Conservation (phyloP, 1,140 invertebrate species). For the Tenebrio molitor region DNA sequence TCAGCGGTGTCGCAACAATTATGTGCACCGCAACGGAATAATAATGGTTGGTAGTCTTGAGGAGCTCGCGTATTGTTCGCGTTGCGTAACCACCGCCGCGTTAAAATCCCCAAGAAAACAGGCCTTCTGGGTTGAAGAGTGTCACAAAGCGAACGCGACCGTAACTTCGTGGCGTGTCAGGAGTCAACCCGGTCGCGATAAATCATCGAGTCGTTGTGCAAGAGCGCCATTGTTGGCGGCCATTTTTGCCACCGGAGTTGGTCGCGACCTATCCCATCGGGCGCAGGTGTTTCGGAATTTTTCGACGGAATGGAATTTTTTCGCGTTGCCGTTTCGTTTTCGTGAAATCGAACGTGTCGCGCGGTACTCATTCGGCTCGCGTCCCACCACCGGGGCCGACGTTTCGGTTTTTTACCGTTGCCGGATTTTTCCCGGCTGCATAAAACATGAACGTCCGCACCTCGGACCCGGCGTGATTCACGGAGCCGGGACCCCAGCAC, state of each 20-base stretch:
- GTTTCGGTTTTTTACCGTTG: not conserved
- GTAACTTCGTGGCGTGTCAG: not conserved
- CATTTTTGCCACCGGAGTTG: not conserved
- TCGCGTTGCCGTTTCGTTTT: no score
- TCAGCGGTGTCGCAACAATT: conserved; percentile 4
- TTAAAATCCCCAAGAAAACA: no score
- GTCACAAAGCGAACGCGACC: no score
- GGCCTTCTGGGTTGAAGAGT: no score
- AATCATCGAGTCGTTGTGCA: not conserved
- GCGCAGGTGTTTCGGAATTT: not conserved
- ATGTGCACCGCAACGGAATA: not conserved
- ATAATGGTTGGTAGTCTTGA: not conserved
- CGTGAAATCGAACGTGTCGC: not conserved
- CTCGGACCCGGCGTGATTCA: conserved; percentile 2
- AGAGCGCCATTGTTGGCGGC: not conserved
- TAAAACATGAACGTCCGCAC: conserved; percentile 4
- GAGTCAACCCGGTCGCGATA: not conserved
- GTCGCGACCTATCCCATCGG: not conserved
- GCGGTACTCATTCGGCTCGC: not conserved
- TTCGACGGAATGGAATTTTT: no score
- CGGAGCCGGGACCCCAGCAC: not conserved
- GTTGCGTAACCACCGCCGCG: no score
- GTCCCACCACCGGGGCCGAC: not conserved
- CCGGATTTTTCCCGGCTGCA: conserved; percentile 5
- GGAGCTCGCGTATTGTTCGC: not conserved